Base-by-base conservation (phyloP, 2,113 vertebrate species). In the Rhynchomys soricoides region DNA sequence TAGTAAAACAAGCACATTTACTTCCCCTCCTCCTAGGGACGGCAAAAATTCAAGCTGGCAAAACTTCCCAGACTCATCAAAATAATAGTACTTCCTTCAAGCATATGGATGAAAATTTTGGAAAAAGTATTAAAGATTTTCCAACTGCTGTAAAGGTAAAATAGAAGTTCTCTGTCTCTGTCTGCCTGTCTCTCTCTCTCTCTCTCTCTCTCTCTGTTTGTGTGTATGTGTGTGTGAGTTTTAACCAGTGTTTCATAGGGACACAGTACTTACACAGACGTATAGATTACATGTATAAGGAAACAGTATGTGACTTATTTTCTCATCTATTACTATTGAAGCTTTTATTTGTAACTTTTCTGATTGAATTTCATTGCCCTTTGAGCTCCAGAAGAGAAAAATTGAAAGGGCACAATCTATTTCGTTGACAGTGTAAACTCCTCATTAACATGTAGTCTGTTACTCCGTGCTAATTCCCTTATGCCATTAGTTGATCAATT, bases 41-140 rank as follows among this genome's bases (percentile, higher is more conserved):
- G 96, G 97, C 97, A 92, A 96, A 97, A 97, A 96, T 98, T 97
- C 98, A 98, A 83, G 98, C 97, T 94, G 97, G 96, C 97, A 99
- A 98, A 97, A 52, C 95, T 90, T 98, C 98, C 78, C 98, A 99
- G 97, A 95, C 98, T 5, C 98, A 99, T 96, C 91, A 98, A 91
- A 81, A 93, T 98, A 98, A 96, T 95, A 97, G 89, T 95, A 88
- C 95, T 59, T 19, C 7, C 26, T 85, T 88, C 2, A 22, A 98
- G 70, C 87, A 97, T 48, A 82, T 89, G 93, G 92, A 96, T 37
- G 78, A 91, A 57, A 97, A 98, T 94, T 96, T 98, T 98, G 99
- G 98, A 73, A 96, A 97, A 91, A 98, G 40, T 93, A 97, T 99
- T 93, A 98, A 98, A 98, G 98, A 99, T 96, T 99, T 99, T 93